These are phyloP conservation scores for Jordanella pulchra DNA, from an alignment of 2,797 vertebrate genomes.

Conservation along the genomic window DNA sequence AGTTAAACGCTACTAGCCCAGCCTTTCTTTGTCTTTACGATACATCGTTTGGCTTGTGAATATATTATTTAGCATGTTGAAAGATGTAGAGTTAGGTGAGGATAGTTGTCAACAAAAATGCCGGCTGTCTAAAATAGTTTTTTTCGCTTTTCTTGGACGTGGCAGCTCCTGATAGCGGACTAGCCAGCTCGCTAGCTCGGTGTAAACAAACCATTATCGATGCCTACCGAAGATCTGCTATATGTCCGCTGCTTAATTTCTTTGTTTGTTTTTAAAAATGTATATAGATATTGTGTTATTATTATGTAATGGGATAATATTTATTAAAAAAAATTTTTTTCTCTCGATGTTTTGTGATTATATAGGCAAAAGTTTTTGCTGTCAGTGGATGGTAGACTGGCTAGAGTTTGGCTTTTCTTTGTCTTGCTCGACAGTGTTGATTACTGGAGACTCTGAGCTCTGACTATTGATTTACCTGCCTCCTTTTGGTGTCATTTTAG, in stretches of 20 bases:
- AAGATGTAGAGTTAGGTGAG: conserved; percentile 2
- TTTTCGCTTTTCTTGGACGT: conserved; percentile 46
- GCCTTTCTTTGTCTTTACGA: conserved; percentile 18
- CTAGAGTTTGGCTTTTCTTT: conserved; percentile 70
- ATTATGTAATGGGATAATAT: too few relatives aligned
- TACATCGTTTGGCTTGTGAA: background rate
- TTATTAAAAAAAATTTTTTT: background rate
- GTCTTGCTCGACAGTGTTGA: conserved; percentile 59
- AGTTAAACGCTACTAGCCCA: conserved; percentile 13
- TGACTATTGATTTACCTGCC: background rate
- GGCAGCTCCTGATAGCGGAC: conserved; percentile 61
- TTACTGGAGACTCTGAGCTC: conserved; percentile 27
- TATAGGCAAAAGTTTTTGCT: conserved; percentile 22
- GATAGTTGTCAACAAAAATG: conserved; percentile 57
- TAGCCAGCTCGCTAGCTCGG: conserved; percentile 70
- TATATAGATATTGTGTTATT: background rate
- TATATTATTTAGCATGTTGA: background rate
- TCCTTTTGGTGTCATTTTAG: background rate
- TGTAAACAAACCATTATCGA: conserved; percentile 74
- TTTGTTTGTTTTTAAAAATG: background rate
- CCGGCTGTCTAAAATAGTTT: conserved; percentile 46
- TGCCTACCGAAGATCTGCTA: conserved; percentile 36
- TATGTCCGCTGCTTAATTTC: background rate
- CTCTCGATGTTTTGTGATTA: conserved; percentile 8
- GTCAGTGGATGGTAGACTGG: conserved; percentile 43